Base-by-base conservation (phyloP, 2,113 vertebrate species). In the Spilogale gracilis region DNA sequence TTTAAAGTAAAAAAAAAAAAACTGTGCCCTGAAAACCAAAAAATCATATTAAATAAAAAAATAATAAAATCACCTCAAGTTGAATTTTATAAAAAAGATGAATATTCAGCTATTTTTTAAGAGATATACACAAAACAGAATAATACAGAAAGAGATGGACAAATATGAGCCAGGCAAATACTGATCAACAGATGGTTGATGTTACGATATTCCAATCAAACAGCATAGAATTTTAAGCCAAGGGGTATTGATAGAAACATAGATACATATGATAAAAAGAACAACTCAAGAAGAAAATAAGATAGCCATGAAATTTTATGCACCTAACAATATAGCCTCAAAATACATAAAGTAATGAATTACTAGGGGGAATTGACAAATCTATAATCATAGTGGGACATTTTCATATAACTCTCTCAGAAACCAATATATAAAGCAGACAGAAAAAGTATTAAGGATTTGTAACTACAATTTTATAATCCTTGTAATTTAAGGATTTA, bases 281-380 rank as follows among this genome's bases (percentile, higher is more conserved):
- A 88, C 38, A 89, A 86, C 20, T 91, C 45, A 94, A 58, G 9
- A 80, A 82, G 43, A 87, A 86, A 86, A 69, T 50, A 85, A 52
- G 95, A 87, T 16, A 25, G 16, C 56, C 30, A 88, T 71, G 14
- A 76, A 81, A 23, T 32, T 78, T 0, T 65, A 91, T 87, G 63
- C 52, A 91, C 23, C 27, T 95, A 94, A 73, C 61, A 95, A 61
- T n/a, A 92, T 16, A 86, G 32, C 7, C 43, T 89, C 32, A 78
- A 95, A 89, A 92, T 85, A 84, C 25, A 45, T 84, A 58, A 94
- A 94, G 23, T 43, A 65, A 32, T 93, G 20, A 76, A 65, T 58
- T 83, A 30, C 32, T 86, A 91, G 14, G 8, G 74, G 13, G 45
- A 89, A 86, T 38, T 63, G 14, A 69, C 7, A 91, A 65, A 73